phyloP scores from a whole-genome alignment of 2,113 vertebrate species.

The Egretta garzetta region DNA sequence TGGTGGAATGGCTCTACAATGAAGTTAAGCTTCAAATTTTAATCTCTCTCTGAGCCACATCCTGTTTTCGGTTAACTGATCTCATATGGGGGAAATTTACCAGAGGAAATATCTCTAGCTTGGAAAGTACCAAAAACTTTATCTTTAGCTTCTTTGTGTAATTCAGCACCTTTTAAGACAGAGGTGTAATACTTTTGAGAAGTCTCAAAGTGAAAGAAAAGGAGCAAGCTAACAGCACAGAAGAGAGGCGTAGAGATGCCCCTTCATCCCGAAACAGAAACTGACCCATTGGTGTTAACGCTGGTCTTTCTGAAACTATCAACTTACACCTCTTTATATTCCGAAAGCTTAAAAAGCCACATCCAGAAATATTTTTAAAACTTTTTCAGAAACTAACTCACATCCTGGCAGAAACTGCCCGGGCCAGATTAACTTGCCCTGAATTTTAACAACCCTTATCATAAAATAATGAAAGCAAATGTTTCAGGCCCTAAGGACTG shows the following conservation, averaged over 20 bases:
- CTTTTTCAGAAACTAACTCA: neutral
- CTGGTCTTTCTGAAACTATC: neutral
- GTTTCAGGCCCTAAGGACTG: neutral
- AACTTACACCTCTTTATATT: neutral
- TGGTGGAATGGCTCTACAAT: neutral
- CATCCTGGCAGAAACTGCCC: neutral
- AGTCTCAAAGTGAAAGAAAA: neutral
- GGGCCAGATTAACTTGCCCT: neutral
- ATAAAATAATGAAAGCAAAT: neutral
- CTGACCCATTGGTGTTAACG: neutral
- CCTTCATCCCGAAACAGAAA: neutral
- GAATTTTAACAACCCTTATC: neutral
- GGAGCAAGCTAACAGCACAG: neutral
- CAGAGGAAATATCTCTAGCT: conserved; percentile 77
- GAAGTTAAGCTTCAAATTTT: conserved; percentile 11
- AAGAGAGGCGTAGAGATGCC: neutral
- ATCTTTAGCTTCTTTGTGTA: conserved; percentile 64
- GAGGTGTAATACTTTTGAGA: conserved; percentile 34
- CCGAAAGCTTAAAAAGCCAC: neutral
- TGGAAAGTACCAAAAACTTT: conserved; percentile 84
- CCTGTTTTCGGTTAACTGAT: conserved; percentile 80
- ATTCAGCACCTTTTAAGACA: conserved; percentile 66
- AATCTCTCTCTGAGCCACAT: conserved; percentile 71
- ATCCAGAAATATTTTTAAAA: neutral
- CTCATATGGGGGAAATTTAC: conserved; percentile 77